Evolutionary conservation across 1,140 invertebrate species (phyloP), one percentile per base, ranked within the genome.

Genomic region (Drosophila tristis): DNA sequence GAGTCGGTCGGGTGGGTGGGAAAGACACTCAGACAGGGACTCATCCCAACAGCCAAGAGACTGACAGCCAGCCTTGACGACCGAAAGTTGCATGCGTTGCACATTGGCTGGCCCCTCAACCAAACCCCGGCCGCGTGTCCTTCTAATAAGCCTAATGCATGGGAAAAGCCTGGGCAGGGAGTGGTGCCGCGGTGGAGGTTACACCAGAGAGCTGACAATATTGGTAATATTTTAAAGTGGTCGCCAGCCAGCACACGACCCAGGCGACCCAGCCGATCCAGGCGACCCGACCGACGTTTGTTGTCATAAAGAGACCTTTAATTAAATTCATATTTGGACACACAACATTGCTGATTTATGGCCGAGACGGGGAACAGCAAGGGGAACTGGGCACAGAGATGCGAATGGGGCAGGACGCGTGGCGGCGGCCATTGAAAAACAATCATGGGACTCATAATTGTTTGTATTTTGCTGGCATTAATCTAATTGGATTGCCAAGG

Each of bases 161-260:
- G 74, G 68, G 56, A 73, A 57, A 48, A 43, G 26, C 15, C 29
- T 2, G 45, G 35, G 23, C 43, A 53, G 42, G 60, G n/a, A 25
- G 31, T 25, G 23, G 5, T 47, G 50, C 15, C 23, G 6, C 1
- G 55, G 9, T 7, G 74, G 67, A 74, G 81, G 81, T 66, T 73
- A 78, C 78, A 85, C 51, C 47, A 87, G 50, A 70, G 61, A 87
- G 65, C 64, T 81, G 78, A 87, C 82, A 86, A 86, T 86, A 86
- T 89, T 82, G 78, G 82, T 60, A 87, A 87, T 87, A 87, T 89
- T 87, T 87, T 87, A 87, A 87, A 87, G 84, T 89, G 82, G 67
- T 39, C 56, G 42, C 44, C 31, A 50, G 62, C 65, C 35, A 39
- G 26, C 73, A 82, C 82, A 82, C 78, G 82, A 72, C 82, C 70